phyloP scores from a whole-genome alignment of 2,888 invertebrate genomes.

The Acrobasis consociella region DNA sequence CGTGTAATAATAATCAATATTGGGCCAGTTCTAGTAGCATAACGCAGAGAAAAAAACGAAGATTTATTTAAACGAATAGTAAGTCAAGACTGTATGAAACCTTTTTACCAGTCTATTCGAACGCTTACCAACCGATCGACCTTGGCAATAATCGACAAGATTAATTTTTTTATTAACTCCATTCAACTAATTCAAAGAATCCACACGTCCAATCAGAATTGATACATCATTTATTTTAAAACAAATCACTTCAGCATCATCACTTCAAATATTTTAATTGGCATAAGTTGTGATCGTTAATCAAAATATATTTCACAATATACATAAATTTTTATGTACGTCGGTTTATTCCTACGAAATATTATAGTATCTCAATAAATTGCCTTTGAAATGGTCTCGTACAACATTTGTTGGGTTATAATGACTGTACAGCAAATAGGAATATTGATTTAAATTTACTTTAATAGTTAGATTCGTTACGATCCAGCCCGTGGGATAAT shows the following conservation, averaged over 20 bases:
- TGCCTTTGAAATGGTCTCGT: conserved; percentile 19
- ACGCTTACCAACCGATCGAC: neutral
- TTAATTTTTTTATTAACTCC: conserved; percentile 12
- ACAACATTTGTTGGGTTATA: conserved; percentile 27
- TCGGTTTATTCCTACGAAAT: conserved; percentile 16
- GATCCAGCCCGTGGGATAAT: conserved; percentile 20
- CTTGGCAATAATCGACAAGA: conserved; percentile 7
- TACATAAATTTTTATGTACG: conserved; percentile 21
- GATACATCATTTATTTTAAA: conserved; percentile 21
- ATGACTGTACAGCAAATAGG: conserved; percentile 23
- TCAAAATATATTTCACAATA: conserved; percentile 17
- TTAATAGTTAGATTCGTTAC: conserved; percentile 13
- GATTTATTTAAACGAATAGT: too few relatives aligned
- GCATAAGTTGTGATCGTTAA: conserved; percentile 18
- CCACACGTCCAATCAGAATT: conserved; percentile 21
- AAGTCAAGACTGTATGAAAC: too few relatives aligned
- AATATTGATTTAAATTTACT: conserved; percentile 24
- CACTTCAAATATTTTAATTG: conserved; percentile 23
- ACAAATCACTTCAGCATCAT: conserved; percentile 10
- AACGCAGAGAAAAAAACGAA: too few relatives aligned
- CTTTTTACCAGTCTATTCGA: neutral
- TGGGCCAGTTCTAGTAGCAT: too few relatives aligned
- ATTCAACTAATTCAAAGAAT: conserved; percentile 15
- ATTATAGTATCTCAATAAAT: conserved; percentile 16
- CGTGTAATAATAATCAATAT: too few relatives aligned